phyloP scores from a whole-genome alignment of 2,113 vertebrate genomes.

The Cavia porcellus region DNA sequence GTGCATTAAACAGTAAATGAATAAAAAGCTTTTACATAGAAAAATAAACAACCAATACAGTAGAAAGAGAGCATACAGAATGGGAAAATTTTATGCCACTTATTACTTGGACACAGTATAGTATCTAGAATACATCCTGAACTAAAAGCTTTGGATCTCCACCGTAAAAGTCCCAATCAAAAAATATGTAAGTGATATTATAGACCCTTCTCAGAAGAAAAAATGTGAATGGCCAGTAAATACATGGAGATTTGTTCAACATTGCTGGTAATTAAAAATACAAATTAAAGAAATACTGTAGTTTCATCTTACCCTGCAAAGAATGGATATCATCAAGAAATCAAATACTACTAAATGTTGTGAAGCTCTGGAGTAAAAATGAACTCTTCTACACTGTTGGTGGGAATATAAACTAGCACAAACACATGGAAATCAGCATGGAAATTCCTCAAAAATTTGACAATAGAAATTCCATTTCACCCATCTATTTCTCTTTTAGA shows the following conservation, averaged over 20 bases:
- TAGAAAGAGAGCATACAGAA: neutral
- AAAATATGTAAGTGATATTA: neutral
- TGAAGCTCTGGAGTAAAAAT: neutral
- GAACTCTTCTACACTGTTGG: neutral
- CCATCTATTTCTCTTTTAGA: neutral
- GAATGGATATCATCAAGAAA: neutral
- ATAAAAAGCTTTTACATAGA: neutral
- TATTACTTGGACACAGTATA: neutral
- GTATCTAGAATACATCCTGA: neutral
- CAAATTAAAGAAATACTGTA: neutral
- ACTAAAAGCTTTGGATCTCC: neutral
- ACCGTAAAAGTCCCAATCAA: neutral
- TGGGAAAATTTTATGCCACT: neutral
- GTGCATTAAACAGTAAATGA: neutral
- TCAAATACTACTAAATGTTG: neutral
- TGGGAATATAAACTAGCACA: neutral
- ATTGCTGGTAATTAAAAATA: neutral
- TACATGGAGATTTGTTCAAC: neutral
- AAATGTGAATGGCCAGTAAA: neutral
- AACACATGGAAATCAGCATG: neutral
- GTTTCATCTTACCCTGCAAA: neutral
- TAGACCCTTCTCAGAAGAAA: neutral
- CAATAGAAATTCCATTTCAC: neutral
- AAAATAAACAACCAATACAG: neutral
- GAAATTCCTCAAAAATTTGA: neutral